Conservation (phyloP, 2,797 vertebrate species). For the Rhinatrema bivittatum region DNA sequence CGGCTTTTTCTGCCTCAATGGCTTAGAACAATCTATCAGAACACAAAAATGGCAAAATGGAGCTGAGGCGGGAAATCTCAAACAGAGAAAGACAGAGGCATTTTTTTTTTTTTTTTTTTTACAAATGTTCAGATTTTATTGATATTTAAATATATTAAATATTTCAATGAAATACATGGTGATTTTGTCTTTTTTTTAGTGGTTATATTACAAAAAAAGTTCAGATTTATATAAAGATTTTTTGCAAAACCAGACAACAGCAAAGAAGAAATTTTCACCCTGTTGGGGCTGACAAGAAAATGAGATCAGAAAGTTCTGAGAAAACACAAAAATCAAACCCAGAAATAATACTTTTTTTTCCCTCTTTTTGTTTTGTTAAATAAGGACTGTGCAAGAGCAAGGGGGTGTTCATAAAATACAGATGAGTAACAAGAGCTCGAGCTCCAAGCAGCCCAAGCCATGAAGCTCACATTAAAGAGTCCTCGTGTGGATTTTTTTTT, state of each 20-base stretch:
- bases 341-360: slow-evolving; percentile 7
- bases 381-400: slow-evolving; percentile 6
- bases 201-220: slow-evolving; percentile 43
- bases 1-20: too few species aligned
- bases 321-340: slow-evolving; percentile 1
- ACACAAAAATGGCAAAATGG: too few species aligned
- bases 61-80: background rate
- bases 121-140: slow-evolving; percentile 51
- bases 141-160: slow-evolving; percentile 57
- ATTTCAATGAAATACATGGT: slow-evolving; percentile 52
- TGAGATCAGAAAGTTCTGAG: background rate
- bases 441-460: too few species aligned
- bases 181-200: slow-evolving; percentile 24
- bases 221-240: slow-evolving; percentile 15
- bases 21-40: too few species aligned
- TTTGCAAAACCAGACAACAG: slow-evolving; percentile 8
- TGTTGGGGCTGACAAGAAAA: slow-evolving; percentile 7
- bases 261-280: slow-evolving; percentile 1
- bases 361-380: slow-evolving; percentile 9
- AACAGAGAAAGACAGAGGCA: background rate
- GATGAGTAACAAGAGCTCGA: too few species aligned
- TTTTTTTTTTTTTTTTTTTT: too few species aligned
- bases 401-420: slow-evolving; percentile 16
- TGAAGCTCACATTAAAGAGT: too few species aligned
- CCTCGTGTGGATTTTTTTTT: too few species aligned